phyloP scores from a whole-genome alignment of 2,888 invertebrate genomes.

The Drosophila stalkeri region DNA sequence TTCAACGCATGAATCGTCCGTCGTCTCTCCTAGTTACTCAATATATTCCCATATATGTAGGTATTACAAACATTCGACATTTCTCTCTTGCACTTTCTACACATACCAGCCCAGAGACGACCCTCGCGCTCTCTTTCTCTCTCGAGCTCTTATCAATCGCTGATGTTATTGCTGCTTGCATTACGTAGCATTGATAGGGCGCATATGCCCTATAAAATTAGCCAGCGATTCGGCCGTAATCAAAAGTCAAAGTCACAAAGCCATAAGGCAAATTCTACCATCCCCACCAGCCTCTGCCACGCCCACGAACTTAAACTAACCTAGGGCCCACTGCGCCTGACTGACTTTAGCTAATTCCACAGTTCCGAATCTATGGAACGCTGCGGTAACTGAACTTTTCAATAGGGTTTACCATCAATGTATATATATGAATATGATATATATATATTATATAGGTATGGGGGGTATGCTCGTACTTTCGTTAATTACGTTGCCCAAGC shows the following conservation, averaged over 20 bases:
- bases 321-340: not conserved
- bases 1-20: not conserved
- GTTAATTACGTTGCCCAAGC: slow-evolving; percentile 25
- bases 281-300: not conserved
- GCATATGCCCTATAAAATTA: slow-evolving; percentile 32
- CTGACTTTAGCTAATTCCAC: slow-evolving; percentile 17
- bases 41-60: not conserved
- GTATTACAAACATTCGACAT: not conserved
- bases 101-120: slow-evolving; percentile 13
- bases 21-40: not conserved
- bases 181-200: slow-evolving; percentile 61
- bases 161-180: slow-evolving; percentile 28
- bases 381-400: slow-evolving; percentile 49
- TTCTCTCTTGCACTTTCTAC: slow-evolving; percentile 17
- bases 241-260: slow-evolving; percentile 60
- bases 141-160: slow-evolving; percentile 51
- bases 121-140: slow-evolving; percentile 14
- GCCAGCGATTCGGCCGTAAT: slow-evolving; percentile 47
- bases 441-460: slow-evolving; percentile 1
- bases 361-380: slow-evolving; percentile 18
- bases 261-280: not conserved
- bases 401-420: slow-evolving; percentile 1
- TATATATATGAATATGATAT: not conserved
- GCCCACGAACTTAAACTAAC: not conserved
- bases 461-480: slow-evolving; percentile 23